Conservation (phyloP, 1,140 invertebrate species). For the Adoxophyes honmai region DNA sequence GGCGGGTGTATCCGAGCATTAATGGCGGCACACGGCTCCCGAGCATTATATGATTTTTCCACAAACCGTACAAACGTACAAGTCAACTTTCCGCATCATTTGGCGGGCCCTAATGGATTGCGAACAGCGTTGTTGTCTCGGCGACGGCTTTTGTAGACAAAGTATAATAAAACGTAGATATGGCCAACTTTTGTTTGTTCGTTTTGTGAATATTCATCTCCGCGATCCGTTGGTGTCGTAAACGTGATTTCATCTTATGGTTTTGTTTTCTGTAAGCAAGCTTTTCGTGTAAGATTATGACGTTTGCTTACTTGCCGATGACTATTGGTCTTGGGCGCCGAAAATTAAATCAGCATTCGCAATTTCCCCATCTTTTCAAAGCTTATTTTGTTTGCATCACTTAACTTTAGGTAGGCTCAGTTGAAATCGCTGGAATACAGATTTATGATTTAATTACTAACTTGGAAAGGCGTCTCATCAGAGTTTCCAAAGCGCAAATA, state of each 20-base stretch:
- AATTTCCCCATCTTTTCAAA: neutral
- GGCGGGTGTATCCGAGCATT: conserved; percentile 36
- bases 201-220: conserved; percentile 16
- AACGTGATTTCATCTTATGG: no score
- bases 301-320: no score
- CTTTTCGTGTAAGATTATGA: no score
- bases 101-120: conserved; percentile 65
- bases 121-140: conserved; percentile 56
- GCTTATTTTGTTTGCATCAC: neutral
- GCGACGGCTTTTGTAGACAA: conserved; percentile 49
- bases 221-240: no score
- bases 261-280: no score
- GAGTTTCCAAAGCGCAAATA: conserved; percentile 8
- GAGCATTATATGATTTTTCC: conserved; percentile 41
- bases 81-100: conserved; percentile 70
- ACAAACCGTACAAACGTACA: conserved; percentile 39
- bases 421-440: neutral
- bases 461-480: neutral
- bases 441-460: conserved; percentile 11
- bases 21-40: conserved; percentile 24
- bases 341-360: neutral
- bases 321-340: no score
- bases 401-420: conserved; percentile 4
- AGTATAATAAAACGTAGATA: conserved; percentile 60
- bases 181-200: conserved; percentile 29